Conservation (phyloP, 92 coral and sea anemone species). For the Parazoanthus swiftii region DNA sequence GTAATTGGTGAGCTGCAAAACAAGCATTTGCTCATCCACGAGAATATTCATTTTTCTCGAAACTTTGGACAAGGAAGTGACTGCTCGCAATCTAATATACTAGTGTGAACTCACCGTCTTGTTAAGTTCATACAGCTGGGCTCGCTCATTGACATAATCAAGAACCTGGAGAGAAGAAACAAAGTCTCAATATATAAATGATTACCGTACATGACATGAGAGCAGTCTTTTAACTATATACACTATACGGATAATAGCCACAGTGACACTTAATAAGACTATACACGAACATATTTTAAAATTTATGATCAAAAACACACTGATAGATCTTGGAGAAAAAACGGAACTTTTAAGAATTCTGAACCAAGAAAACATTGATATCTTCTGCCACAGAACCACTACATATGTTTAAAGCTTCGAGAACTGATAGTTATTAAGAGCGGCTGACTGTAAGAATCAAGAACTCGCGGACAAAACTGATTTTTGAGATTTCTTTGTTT, state of each 20-base stretch:
- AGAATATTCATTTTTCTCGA: not conserved
- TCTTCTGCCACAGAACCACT: not conserved
- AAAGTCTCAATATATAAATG: not conserved
- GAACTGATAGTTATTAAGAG: no score
- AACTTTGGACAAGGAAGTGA: not conserved
- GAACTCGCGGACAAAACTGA: no score
- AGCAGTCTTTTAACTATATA: not conserved
- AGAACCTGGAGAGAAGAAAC: constrained; percentile 62
- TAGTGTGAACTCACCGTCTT: constrained; percentile 66
- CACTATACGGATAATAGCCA: no score
- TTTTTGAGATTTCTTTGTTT: no score
- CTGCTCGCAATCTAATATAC: not conserved
- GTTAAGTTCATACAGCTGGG: constrained; percentile 93
- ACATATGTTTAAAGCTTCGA: not conserved
- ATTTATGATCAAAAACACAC: no score
- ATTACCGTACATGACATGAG: no score
- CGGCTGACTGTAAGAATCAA: no score
- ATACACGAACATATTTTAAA: no score
- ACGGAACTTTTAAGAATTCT: not conserved
- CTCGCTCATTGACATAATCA: constrained; percentile 97
- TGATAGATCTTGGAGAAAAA: no score
- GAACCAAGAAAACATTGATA: not conserved
- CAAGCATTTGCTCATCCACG: not conserved
- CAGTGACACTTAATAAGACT: no score
- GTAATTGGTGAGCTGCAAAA: not conserved